Evolutionary conservation across 2,113 vertebrate genomes (phyloP), one percentile per base, ranked within the genome.

Genomic region (Dasypus novemcinctus): DNA sequence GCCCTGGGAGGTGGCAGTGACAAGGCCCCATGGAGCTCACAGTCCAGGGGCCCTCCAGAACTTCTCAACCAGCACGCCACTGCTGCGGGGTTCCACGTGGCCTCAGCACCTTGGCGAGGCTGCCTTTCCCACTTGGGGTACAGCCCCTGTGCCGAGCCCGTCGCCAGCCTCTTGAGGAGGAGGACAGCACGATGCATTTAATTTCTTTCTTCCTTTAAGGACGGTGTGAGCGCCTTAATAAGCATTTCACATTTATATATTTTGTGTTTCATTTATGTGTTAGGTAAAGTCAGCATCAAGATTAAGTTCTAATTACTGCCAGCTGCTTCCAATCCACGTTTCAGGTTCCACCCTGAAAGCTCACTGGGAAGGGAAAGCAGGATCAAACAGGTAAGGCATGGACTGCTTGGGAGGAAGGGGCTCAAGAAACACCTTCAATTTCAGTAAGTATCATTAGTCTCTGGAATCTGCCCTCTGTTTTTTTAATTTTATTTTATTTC

Each of bases 11-110:
- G 66, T 1, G 0, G 10, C 9, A 10, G 43, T 72, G 66, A 57
- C 46, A 49, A 66, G 14, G 36, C 14, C 33, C 5, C 1, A 0
- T 6, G 23, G 57, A 36, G 38, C 15, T 23, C 17, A 12, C 4
- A 7, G 33, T 12, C 63, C 1, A 17, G 46, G 49, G 33, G 18
- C 54, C 33, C 54, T 59, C 66, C 4, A 36, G 0, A 71, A 10
- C 12, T 36, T 41, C 38, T 66, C 36, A 38, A 7, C 20, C 38
- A n/a, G 82, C 3, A 12, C n/a, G 12, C 7, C 38, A 29, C 69
- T 1, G 6, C 1, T 9, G 49, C 23, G 5, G 1, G 54, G 54
- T 17, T 54, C 54, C 54, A 54, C 17, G 54, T 54, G 54, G 17
- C 54, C 54, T 18, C 54, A 15, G 54, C 12, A 54, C 15, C 15